A percentile compares a stretch with the other conserved stretches of the same genome.
Evolutionary conservation across 2,113 vertebrate species (phyloP).

Genomic region (Nyctibius bracteatus): DNA sequence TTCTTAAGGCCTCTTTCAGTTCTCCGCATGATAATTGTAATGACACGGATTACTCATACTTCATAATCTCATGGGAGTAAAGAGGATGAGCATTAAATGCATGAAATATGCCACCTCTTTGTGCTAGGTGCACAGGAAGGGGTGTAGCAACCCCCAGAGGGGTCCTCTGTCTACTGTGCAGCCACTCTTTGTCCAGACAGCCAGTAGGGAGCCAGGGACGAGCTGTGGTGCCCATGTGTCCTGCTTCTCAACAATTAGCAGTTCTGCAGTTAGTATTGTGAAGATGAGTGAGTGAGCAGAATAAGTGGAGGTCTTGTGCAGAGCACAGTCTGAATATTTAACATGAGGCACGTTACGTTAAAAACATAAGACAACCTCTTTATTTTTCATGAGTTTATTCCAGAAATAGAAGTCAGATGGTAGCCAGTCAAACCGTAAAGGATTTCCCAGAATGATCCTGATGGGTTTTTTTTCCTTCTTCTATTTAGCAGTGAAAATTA

Average conservation of each 20-base stretch:
- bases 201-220: rapidly evolving
- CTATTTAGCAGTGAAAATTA: neutral
- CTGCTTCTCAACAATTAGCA: neutral
- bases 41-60: neutral
- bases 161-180: neutral
- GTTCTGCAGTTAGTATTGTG: neutral
- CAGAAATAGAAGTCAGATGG: conserved; percentile 12
- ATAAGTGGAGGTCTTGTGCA: neutral
- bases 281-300: rapidly evolving
- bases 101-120: neutral
- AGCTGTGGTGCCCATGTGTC: rapidly evolving
- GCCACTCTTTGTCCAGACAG: rapidly evolving
- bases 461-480: neutral
- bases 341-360: neutral
- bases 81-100: neutral
- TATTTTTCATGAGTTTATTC: conserved; percentile 28
- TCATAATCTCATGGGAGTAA: neutral
- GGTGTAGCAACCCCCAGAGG: neutral
- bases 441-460: neutral
- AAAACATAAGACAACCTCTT: neutral
- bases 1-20: no score
- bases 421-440: neutral
- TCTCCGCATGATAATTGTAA: no score
- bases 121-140: neutral
- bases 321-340: neutral